Base-by-base conservation (phyloP, 2,113 vertebrate genomes). In the Manacus vitellinus region DNA sequence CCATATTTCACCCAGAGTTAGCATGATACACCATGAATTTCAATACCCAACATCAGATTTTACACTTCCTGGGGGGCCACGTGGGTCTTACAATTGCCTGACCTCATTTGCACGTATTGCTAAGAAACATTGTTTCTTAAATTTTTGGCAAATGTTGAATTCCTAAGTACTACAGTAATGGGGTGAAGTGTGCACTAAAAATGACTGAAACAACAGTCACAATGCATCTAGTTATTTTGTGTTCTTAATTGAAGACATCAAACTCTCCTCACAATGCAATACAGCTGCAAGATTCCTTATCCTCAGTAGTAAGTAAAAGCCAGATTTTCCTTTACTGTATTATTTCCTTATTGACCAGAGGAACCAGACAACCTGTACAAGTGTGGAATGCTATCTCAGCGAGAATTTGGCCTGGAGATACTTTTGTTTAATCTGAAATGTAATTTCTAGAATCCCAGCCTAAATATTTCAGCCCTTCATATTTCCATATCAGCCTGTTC, bases 1-100 rank as follows among this genome's bases (percentile, higher is more conserved):
- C 47, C 12, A 20, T 10, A 12, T 59, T 61, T 63, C 8, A 20
- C 33, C 33, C 61, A 4, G 8, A 16, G 28, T n/a, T 15, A 31
- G 43, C 33, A 70, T 59, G 51, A 55, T 12, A n/a, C 2, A 89
- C 39, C 25, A 78, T 52, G 30, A 75, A 49, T 74, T 78, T 56
- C 65, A 63, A 77, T 19, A 52, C 3, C 24, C n/a, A 63, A 0
- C 1, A 3, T 49, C 39, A 63, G 18, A 44, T 27, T 35, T 55
- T 41, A 20, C 25, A 5, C 27, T 58, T 70, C 11, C 44, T 7
- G 1, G 4, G 10, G 33, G 19, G 27, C 8, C 4, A 1, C 0
- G 0, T 8, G 47, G 25, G 21, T n/a, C 47, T 41, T n/a, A 18
- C 12, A 18, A 17, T 25, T 65, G 30, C 49, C 49, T 44, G 58